Base-by-base conservation (phyloP, 2,797 vertebrate species). In the Platalea minor region DNA sequence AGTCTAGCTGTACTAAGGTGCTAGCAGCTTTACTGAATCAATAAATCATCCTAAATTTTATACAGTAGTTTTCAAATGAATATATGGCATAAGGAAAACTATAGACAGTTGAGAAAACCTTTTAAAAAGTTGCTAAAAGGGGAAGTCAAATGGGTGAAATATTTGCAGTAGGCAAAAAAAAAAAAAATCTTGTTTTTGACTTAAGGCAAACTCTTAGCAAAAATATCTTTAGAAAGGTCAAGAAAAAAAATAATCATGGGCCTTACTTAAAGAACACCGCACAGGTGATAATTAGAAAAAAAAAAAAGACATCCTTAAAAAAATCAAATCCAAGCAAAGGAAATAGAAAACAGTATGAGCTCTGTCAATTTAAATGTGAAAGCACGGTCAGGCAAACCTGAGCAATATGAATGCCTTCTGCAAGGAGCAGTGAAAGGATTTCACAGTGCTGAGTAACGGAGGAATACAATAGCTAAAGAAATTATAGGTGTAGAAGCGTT, bases 281-380 rank as follows among this genome's bases (percentile, higher is more conserved):
- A 68, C 14, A 39, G n/a, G 25, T 93, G 89, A 72, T 56, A 75
- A 95, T 93, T 87, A 89, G n/a, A 81, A 92, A 89, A n/a, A 37
- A 37, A 37, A 92, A 85, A 54, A 78, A 89, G 33, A 75, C 12
- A 60, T 45, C 18, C 21, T 76, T 39, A 37, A 54, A 69, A 70
- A 39, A 64, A 90, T 13, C 23, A 83, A 68, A 86, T 81, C 6
- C 65, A 89, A 79, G 79, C 50, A 91, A 81, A 73, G 33, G 37
- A 68, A 93, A 87, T 54, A 82, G 54, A 82, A 91, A 93, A 41
- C 45, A 73, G 37, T 69, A 50, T 73, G 86, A 93, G 54, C 17
- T 68, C 73, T 82, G 63, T 25, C 70, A 65, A 14, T 87, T 78
- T 60, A 87, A 91, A 81, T 43, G 35, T 78, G 84, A 68, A 73